Percentiles rank a stretch among this genome's conserved stretches.
phyloP scores from a whole-genome alignment of 2,113 vertebrate genomes.

The Lutjanus erythropterus region DNA sequence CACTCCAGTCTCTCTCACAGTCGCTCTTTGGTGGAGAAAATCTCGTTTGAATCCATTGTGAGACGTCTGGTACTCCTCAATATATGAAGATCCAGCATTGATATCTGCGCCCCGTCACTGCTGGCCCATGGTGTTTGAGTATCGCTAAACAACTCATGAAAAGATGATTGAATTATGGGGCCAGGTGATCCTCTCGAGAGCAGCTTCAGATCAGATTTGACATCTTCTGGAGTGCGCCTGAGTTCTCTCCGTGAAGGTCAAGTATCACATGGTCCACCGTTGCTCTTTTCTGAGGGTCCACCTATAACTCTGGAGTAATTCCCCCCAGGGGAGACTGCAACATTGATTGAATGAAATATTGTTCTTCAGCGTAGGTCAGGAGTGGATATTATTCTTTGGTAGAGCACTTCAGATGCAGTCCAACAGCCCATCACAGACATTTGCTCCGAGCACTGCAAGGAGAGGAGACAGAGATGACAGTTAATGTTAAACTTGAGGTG shows the following conservation, averaged over 20 bases:
- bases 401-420: conserved; percentile 86
- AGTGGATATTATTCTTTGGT: conserved; percentile 91
- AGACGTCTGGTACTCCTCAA: conserved; percentile 64
- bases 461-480: conserved; percentile 54
- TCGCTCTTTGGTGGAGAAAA: conserved; percentile 50
- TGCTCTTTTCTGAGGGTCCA: conserved; percentile 74
- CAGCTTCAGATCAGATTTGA: conserved; percentile 68
- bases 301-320: conserved; percentile 64
- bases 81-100: conserved; percentile 65
- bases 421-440: conserved; percentile 90
- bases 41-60: conserved; percentile 72
- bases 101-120: conserved; percentile 45
- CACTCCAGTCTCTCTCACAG: conserved; percentile 61
- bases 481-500: conserved; percentile 48
- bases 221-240: conserved; percentile 73
- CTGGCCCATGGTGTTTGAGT: conserved; percentile 58
- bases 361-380: conserved; percentile 92
- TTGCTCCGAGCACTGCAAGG: conserved; percentile 85
- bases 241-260: conserved; percentile 78
- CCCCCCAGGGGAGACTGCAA: conserved; percentile 54
- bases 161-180: conserved; percentile 46
- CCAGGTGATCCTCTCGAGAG: conserved; percentile 55
- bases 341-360: conserved; percentile 81
- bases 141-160: conserved; percentile 38
- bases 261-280: conserved; percentile 74